A percentile compares a stretch with the other conserved stretches of the same genome.
phyloP scores from a whole-genome alignment of 2,113 vertebrate species.

The Pseudopipra pipra region DNA sequence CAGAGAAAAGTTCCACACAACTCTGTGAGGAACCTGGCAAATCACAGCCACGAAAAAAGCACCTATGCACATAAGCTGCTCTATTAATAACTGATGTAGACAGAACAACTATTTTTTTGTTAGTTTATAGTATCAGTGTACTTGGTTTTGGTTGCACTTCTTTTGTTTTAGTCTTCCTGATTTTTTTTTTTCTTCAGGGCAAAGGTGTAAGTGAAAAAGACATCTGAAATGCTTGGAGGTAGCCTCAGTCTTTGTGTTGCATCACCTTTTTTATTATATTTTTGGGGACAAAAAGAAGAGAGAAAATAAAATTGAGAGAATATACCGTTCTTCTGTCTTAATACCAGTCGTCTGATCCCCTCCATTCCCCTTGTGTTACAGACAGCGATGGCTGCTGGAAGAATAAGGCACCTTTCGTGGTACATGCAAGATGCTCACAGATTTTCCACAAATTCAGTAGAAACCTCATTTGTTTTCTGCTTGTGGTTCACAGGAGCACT shows the following conservation, averaged over 20 bases:
- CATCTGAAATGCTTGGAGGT: background rate
- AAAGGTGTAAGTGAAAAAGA: background rate
- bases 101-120: background rate
- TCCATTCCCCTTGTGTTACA: background rate
- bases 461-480: constrained; percentile 66
- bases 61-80: background rate
- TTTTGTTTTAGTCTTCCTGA: background rate
- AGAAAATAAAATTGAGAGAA: background rate
- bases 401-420: constrained; percentile 5
- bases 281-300: background rate
- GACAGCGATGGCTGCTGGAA: background rate
- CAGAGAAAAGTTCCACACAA: constrained; percentile 21
- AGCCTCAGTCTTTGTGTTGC: background rate
- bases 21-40: background rate
- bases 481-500: constrained; percentile 66
- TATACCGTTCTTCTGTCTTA: background rate
- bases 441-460: constrained; percentile 42
- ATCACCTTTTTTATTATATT: background rate
- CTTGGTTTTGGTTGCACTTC: background rate
- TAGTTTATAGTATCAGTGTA: background rate
- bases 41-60: background rate
- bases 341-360: background rate
- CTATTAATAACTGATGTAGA: background rate
- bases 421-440: constrained; percentile 20
- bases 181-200: background rate